phyloP scores from a whole-genome alignment of 2,888 invertebrate species.

The Drepana falcataria region DNA sequence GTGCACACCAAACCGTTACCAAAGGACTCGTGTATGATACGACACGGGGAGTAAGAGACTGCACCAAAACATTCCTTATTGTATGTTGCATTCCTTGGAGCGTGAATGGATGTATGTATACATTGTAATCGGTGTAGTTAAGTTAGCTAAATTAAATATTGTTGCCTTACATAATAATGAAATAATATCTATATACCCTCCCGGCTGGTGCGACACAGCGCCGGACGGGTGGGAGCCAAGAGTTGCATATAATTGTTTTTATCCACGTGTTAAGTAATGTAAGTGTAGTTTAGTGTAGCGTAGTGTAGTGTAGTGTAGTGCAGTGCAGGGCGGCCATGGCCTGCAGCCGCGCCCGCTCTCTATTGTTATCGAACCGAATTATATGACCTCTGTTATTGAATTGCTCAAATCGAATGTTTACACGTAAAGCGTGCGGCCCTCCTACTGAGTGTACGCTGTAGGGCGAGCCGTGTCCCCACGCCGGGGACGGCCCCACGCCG shows the following conservation, averaged over 20 bases:
- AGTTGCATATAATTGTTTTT: background rate
- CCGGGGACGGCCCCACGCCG: no score
- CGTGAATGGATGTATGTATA: conserved; percentile 7
- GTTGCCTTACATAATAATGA: background rate
- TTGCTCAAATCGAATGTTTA: background rate
- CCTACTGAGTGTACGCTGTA: background rate
- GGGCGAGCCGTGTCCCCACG: no score
- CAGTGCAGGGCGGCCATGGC: no score
- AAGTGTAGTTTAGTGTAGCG: conserved; percentile 16
- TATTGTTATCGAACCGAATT: background rate
- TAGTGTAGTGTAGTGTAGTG: background rate
- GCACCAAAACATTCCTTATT: conserved; percentile 40
- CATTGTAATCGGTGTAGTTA: conserved; percentile 1
- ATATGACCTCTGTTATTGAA: background rate
- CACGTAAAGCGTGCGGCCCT: no score
- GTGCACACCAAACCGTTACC: conserved; percentile 34
- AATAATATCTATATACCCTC: no score
- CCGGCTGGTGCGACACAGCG: no score
- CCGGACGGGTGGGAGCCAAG: background rate
- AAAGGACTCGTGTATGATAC: conserved; percentile 35
- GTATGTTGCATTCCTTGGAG: conserved; percentile 28
- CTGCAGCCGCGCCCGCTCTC: background rate
- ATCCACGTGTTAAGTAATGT: conserved; percentile 10
- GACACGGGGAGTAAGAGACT: conserved; percentile 36
- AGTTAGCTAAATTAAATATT: background rate